phyloP scores from a whole-genome alignment of 2,888 invertebrate species.

The Rhamnusium bicolor region DNA sequence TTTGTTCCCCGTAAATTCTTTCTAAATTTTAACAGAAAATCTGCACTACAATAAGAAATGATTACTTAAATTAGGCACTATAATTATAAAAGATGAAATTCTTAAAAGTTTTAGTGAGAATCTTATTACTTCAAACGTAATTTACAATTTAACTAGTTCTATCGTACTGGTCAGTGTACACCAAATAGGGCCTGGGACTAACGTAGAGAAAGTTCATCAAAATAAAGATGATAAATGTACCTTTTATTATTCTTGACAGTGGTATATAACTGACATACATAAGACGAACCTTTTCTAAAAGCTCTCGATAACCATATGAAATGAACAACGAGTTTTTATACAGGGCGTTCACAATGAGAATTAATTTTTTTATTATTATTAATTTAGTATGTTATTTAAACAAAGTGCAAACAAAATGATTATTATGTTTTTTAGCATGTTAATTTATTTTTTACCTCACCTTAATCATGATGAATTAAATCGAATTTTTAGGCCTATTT shows the following conservation, averaged over 20 bases:
- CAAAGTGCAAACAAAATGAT: not conserved
- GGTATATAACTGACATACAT: conserved; percentile 21
- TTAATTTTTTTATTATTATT: not conserved
- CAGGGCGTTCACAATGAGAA: not conserved
- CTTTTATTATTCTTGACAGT: conserved; percentile 36
- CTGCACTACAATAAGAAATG: too few relatives aligned
- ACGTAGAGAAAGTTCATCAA: conserved; percentile 35
- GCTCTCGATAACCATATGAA: conserved; percentile 10
- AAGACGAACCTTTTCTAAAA: not conserved
- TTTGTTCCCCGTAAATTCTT: too few relatives aligned
- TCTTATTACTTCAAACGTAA: not conserved
- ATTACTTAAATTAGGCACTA: not conserved
- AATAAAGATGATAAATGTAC: conserved; percentile 42
- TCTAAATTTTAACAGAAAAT: too few relatives aligned
- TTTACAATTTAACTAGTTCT: not conserved
- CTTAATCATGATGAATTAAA: not conserved
- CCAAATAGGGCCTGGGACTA: conserved; percentile 10
- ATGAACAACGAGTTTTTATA: conserved; percentile 5
- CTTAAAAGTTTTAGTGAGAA: conserved; percentile 1
- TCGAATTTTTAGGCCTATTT: not conserved
- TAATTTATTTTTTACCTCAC: not conserved
- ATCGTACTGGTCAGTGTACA: not conserved
- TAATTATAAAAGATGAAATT: not conserved
- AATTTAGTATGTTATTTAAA: not conserved
- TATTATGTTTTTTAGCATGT: not conserved